phyloP scores from a whole-genome alignment of 2,888 invertebrate genomes.

The Hyles lineata region DNA sequence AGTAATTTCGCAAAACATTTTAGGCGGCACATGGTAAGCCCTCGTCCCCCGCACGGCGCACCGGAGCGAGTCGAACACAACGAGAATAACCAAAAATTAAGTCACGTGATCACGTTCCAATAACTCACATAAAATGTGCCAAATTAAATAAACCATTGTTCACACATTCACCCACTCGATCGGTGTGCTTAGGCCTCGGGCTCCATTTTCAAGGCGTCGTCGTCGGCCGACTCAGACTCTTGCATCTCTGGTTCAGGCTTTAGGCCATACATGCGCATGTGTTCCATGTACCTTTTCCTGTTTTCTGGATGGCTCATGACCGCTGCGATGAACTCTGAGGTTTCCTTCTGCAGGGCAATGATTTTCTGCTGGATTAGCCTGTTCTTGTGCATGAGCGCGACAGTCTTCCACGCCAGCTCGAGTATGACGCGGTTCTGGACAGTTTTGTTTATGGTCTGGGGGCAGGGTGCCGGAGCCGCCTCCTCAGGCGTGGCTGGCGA shows the following conservation, averaged over 20 bases:
- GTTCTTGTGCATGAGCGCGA: conserved; percentile 86
- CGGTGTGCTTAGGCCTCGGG: conserved; percentile 44
- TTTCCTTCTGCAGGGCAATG: conserved; percentile 85
- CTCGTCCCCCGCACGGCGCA: background rate
- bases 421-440: conserved; percentile 81
- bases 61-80: conserved; percentile 10
- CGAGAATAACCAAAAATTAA: conserved; percentile 17
- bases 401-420: conserved; percentile 86
- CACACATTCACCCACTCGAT: conserved; percentile 39
- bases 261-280: conserved; percentile 56
- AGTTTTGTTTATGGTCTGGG: conserved; percentile 56
- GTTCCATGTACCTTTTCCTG: conserved; percentile 62
- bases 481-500: conserved; percentile 52
- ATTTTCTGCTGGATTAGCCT: conserved; percentile 86
- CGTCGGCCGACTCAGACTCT: conserved; percentile 43
- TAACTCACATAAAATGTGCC: conserved; percentile 7
- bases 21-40: conserved; percentile 19
- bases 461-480: conserved; percentile 42
- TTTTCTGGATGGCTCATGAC: conserved; percentile 84
- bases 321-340: conserved; percentile 85
- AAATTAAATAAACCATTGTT: conserved; percentile 28
- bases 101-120: conserved; percentile 10
- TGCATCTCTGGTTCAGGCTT: conserved; percentile 38
- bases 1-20: conserved; percentile 20
- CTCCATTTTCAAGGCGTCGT: conserved; percentile 56